Base-by-base conservation (phyloP, 2,797 vertebrate species). In the Heteromormyrus szaboi region DNA sequence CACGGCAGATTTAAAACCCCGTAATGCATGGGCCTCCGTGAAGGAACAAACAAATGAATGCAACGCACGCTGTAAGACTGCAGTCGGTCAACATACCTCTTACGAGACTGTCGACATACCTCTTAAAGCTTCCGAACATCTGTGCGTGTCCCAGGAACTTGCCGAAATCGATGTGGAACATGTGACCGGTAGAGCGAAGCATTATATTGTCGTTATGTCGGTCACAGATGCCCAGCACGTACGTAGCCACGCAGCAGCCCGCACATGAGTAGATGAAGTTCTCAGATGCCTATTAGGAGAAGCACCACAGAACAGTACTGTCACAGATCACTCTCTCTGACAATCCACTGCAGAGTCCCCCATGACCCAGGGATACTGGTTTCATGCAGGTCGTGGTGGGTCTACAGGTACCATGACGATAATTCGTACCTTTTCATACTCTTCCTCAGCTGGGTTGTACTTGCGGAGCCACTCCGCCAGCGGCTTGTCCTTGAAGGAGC, bases 251-350 rank as follows among this genome's bases (percentile, higher is more conserved):
- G 17, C 99, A 99, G 95, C 98, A 99, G 88, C 98, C 99, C 0
- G 99, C 99, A 89, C 99, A 99, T 0, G 98, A 99, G 94, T 99
- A 99, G 93, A 99, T 98, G 94, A 99, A 99, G 93, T 99, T 99
- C 92, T 99, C 98, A 0, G 98, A 99, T 22, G 99, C 98, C 99
- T 99, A 68, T 2, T 90, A 90, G 81, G 41, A 62, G 81, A 12
- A 88, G 91, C 29, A 91, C 76, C 8, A 51, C 79, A 17, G 19
- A 29, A 29, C 50, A 44, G 22, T 14, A 50, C 22, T 0, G 3
- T 4, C 17, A 46, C 2, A 59, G 29, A 56, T 46, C 50, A 7
- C 33, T 41, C 3, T 33, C 41, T 22, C 51, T 25, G 22, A 48
- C 48, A 53, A 85, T 53, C 37, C 44, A 50, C 2, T 44, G 17